A percentile compares a stretch with the other conserved stretches of the same genome.
phyloP scores from a whole-genome alignment of 30 jellyfish, hydroid and myxozoan species.

The Rhopilema esculentum region DNA sequence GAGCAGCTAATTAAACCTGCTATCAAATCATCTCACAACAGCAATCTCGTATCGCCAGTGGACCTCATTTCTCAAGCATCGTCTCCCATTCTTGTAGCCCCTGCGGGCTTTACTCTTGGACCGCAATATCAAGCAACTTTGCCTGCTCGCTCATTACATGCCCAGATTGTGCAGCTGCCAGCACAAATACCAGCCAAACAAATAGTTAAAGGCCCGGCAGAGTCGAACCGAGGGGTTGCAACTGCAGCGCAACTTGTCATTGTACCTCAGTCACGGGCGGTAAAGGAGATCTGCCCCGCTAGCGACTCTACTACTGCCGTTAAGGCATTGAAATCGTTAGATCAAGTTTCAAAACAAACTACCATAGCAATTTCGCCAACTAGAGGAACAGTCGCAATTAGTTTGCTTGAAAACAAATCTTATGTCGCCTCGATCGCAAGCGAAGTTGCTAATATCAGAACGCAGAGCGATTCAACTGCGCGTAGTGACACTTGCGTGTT shows the following conservation, averaged over 20 bases:
- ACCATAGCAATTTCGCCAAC: background rate
- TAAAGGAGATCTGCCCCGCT: conserved; percentile 49
- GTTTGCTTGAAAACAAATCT: background rate
- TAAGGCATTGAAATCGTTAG: conserved; percentile 38
- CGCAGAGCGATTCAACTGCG: background rate
- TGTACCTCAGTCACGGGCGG: conserved; percentile 45
- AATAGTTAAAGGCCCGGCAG: conserved; percentile 14
- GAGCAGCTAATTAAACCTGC: conserved; percentile 27
- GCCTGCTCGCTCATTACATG: conserved; percentile 30
- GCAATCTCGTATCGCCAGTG: background rate
- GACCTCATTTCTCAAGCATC: conserved; percentile 19
- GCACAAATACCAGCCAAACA: conserved; percentile 62
- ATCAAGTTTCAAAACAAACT: conserved; percentile 8
- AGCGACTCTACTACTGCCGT: conserved; percentile 50
- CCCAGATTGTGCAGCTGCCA: conserved; percentile 63
- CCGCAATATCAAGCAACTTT: conserved; percentile 31
- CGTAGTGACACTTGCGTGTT: background rate
- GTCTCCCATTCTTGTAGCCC: conserved; percentile 18
- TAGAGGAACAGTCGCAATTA: background rate
- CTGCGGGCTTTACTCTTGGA: conserved; percentile 23
- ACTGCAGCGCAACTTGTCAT: conserved; percentile 55
- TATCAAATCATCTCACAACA: background rate
- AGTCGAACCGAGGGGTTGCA: conserved; percentile 48
- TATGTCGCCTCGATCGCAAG: background rate
- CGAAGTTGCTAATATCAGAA: background rate